Evolutionary conservation across 2,888 invertebrate species (phyloP).

Genomic region (Diarsia rubi): DNA sequence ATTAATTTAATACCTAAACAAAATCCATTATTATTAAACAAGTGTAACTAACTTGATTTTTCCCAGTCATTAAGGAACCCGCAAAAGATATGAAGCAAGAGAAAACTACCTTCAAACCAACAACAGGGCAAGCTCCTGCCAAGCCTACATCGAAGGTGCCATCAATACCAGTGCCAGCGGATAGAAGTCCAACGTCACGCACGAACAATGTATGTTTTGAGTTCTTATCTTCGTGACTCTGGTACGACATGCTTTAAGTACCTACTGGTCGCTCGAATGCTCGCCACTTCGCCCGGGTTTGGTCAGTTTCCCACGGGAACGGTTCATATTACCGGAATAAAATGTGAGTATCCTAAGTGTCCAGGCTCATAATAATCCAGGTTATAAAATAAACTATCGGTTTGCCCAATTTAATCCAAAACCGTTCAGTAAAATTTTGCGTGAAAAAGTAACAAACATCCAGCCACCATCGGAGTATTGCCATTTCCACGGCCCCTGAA

Average conservation of each 20-base stretch:
- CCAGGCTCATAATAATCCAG: too few species aligned
- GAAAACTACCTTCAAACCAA: conserved; percentile 47
- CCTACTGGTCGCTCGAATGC: neutral
- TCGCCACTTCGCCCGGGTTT: neutral
- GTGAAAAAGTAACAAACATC: neutral
- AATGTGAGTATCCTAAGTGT: neutral
- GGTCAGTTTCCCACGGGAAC: neutral
- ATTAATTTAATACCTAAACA: too few species aligned
- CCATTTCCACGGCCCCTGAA: too few species aligned
- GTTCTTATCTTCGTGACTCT: neutral
- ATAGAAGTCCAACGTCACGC: conserved; percentile 8
- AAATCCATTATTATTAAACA: neutral
- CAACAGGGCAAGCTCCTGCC: conserved; percentile 30
- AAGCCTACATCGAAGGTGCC: conserved; percentile 38
- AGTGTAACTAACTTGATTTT: neutral
- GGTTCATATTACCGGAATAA: neutral
- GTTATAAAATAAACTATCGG: neutral
- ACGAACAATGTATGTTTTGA: conserved; percentile 23
- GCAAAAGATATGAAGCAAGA: conserved; percentile 58
- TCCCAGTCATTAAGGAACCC: conserved; percentile 69
- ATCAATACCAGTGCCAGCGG: conserved; percentile 8
- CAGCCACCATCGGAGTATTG: too few species aligned
- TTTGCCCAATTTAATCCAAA: neutral
- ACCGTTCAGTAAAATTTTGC: neutral
- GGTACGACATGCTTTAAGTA: neutral